These are phyloP conservation scores for Butorides virescens DNA, from an alignment of 2,113 vertebrate genomes.

Conservation along the genomic window DNA sequence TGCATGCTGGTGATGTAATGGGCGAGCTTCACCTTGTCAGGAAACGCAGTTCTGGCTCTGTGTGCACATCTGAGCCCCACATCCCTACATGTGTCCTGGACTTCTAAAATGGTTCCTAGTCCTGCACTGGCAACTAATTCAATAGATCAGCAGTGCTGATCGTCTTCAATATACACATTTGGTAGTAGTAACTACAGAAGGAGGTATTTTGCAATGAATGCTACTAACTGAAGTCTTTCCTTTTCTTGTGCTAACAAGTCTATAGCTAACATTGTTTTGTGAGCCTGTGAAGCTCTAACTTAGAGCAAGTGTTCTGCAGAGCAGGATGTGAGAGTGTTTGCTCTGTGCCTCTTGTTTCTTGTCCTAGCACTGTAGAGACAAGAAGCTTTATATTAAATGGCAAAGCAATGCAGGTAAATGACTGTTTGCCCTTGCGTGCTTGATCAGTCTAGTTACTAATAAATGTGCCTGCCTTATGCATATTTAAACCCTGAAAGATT, in stretches of 20 bases:
- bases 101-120: neutral
- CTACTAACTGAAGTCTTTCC: conserved; percentile 44
- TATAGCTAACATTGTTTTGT: conserved; percentile 8
- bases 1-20: accelerated
- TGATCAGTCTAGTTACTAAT: conserved; percentile 22
- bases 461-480: neutral
- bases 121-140: neutral
- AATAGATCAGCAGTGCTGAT: neutral
- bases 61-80: accelerated
- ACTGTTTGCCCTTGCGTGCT: conserved; percentile 26
- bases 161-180: neutral
- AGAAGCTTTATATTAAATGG: neutral
- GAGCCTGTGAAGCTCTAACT: neutral
- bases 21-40: accelerated
- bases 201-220: neutral
- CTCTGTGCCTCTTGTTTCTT: neutral
- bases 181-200: neutral
- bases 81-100: neutral
- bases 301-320: neutral
- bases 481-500: conserved; percentile 59
- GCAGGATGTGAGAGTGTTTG: neutral
- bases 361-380: neutral
- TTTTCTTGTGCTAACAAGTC: conserved; percentile 49
- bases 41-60: neutral
- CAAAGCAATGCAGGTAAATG: conserved; percentile 4